Evolutionary conservation across 1,140 invertebrate species (phyloP).

Genomic region (Eciton burchellii): DNA sequence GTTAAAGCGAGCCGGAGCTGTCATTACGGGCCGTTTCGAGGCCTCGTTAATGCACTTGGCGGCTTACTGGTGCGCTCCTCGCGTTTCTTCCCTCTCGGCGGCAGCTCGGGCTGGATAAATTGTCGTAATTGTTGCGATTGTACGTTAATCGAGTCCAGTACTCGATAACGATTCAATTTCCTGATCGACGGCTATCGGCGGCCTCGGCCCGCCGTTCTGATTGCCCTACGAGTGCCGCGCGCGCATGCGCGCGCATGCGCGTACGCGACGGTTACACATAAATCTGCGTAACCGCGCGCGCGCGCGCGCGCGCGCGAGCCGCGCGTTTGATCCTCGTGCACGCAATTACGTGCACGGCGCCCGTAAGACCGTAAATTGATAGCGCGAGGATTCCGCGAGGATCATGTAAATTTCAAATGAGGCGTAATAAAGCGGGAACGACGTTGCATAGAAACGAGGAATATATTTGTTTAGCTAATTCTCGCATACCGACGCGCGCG

Average conservation of each 20-base stretch:
- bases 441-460: constrained; percentile 46
- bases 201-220: neutral
- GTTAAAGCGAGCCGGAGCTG: neutral
- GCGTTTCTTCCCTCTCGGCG: neutral
- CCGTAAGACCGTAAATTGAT: constrained; percentile 34
- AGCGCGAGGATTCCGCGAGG: neutral
- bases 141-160: constrained; percentile 40
- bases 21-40: constrained; percentile 20
- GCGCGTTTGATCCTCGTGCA: neutral
- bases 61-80: neutral
- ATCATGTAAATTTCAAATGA: constrained; percentile 50
- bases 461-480: constrained; percentile 59
- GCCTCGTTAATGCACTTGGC: constrained; percentile 7
- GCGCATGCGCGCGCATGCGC: neutral
- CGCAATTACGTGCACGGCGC: constrained; percentile 24
- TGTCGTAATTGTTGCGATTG: neutral
- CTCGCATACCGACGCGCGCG: constrained; percentile 35
- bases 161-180: constrained; percentile 47
- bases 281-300: neutral
- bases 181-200: constrained; percentile 23
- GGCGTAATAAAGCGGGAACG: constrained; percentile 21
- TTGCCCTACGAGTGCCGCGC: constrained; percentile 21
- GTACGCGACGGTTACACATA: neutral
- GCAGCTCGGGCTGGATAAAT: neutral
- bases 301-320: neutral